Evolutionary conservation across 2,888 invertebrate genomes (phyloP).

Genomic region (Drosophila paracracens): DNA sequence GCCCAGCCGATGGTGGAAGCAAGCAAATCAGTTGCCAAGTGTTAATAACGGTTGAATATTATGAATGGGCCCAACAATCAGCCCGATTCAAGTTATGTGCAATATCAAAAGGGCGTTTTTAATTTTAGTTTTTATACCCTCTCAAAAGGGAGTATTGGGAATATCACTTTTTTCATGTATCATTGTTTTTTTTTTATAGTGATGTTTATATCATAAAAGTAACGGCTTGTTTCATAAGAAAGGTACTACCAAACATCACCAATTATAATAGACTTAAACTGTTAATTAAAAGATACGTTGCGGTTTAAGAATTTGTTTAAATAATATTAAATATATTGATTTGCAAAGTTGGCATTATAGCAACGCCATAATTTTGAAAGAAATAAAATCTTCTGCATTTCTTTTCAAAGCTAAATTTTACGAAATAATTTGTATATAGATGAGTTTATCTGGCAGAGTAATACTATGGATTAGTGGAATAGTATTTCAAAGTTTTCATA

Average conservation of each 20-base stretch:
- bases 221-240: background rate
- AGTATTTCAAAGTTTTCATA: background rate
- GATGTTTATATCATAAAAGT: background rate
- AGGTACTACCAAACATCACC: background rate
- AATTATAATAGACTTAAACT: background rate
- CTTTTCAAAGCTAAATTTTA: background rate
- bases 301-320: background rate
- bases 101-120: conserved; percentile 10
- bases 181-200: too few species aligned
- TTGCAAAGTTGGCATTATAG: background rate
- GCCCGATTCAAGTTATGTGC: conserved; percentile 18
- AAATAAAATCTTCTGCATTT: background rate
- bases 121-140: background rate
- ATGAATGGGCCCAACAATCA: conserved; percentile 19
- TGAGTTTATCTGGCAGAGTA: background rate
- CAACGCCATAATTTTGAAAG: too few species aligned
- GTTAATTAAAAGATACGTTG: fast-evolving
- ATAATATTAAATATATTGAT: background rate
- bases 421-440: background rate
- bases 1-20: conserved; percentile 1
- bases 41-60: conserved; percentile 29
- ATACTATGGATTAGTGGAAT: fast-evolving
- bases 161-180: too few species aligned
- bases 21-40: conserved; percentile 9
- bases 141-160: background rate